A percentile compares a stretch with the other conserved stretches of the same genome.
These are phyloP conservation scores for Amiota mariae DNA, from an alignment of 2,888 invertebrate species.

Conservation along the genomic window DNA sequence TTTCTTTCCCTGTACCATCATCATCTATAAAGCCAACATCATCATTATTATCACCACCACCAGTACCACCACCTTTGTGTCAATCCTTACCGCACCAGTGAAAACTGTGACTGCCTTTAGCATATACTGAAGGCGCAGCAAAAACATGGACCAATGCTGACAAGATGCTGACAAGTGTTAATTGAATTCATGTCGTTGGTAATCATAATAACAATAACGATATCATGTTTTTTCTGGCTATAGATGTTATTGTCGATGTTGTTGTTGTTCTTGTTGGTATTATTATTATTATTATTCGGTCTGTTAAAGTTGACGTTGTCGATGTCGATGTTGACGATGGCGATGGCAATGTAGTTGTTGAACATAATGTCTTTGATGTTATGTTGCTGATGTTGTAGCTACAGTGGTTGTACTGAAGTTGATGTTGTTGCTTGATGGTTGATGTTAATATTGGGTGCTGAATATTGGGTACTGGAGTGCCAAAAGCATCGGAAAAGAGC, in stretches of 20 bases:
- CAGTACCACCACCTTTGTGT: neutral
- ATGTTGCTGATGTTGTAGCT: conserved; percentile 29
- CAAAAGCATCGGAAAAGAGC: conserved; percentile 19
- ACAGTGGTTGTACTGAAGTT: neutral
- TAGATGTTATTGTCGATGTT: neutral
- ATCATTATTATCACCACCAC: neutral
- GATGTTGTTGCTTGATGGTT: neutral
- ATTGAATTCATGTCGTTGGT: conserved; percentile 72
- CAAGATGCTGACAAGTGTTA: conserved; percentile 70
- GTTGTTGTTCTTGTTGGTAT: conserved; percentile 12
- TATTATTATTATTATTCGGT: conserved; percentile 7
- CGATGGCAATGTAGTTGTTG: neutral
- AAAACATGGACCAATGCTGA: conserved; percentile 43
- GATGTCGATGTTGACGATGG: conserved; percentile 1
- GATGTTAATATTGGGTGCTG: neutral
- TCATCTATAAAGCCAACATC: neutral
- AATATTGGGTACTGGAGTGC: neutral
- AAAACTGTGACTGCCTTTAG: neutral
- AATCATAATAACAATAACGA: conserved; percentile 72
- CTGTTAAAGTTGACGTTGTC: conserved; percentile 10
- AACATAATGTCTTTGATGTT: neutral
- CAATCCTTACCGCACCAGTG: neutral
- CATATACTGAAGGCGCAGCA: conserved; percentile 4
- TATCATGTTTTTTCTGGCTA: conserved; percentile 57
- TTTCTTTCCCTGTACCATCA: neutral